Evolutionary conservation across 2,797 vertebrate species (phyloP), one percentile per base, ranked within the genome.

Genomic region (Halcyon smyrnensis): DNA sequence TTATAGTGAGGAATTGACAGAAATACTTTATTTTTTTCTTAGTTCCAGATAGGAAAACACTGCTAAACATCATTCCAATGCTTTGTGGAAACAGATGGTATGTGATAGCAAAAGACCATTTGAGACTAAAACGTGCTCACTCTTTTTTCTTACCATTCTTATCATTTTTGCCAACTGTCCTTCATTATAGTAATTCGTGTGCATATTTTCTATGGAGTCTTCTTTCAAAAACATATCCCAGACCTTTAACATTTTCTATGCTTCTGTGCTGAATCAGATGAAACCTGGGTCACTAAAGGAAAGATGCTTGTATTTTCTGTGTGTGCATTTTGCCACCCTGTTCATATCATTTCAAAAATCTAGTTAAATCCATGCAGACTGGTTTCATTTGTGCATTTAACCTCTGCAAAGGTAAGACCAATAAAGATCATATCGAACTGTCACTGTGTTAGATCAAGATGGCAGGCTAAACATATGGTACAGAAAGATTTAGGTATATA

Each of bases 401-500:
- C 95, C 97, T 95, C 82, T 94, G 91, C 48, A 93, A 95, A 97
- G 95, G 96, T 97, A 94, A 95, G 89, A 93, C 89, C 94, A 96
- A 95, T 94, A 97, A 95, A 96, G 90, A 96, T 91, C 85, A 74
- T 83, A 96, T 91, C 85, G 87, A 97, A 91, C 96, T 97, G 96
- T 97, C 97, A 95, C 97, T 97, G 97, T 54, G 84, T 95, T 97
- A 88, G 95, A 97, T 97, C 97, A 97, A 95, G 76, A 94, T 96
- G 78, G 95, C 34, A 7, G 68, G 53, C 67, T 77, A 76, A 94
- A 76, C 90, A 92, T 89, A 68, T 91, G 93, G 79, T 70, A 87
- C 23, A 67, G 94, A 86, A 87, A 91, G 67, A 65, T 93, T 90
- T 93, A 92, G 80, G 68, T 93, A 20, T 89, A 96, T 84, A 95